These are phyloP conservation scores for Umimayanthus kanabou DNA, from an alignment of 92 coral and sea anemone genomes.

Conservation along the genomic window DNA sequence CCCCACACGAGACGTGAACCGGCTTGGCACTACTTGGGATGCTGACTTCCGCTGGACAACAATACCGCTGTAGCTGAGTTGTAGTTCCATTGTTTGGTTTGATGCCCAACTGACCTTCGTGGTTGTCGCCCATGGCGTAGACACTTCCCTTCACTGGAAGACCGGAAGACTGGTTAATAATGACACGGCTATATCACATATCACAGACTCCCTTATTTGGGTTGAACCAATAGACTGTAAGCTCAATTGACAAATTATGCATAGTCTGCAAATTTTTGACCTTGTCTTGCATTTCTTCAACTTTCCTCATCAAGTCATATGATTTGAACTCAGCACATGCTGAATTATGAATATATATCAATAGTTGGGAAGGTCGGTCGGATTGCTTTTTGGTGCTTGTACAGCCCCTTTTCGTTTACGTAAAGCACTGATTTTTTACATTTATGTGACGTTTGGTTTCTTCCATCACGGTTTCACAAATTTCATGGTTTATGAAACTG, in stretches of 20 bases:
- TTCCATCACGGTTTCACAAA: no score
- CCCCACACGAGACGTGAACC: slow-evolving; percentile 84
- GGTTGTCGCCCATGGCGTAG: slow-evolving; percentile 91
- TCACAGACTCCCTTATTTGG: not conserved
- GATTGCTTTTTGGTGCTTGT: no score
- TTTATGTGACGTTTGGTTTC: no score
- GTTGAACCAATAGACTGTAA: not conserved
- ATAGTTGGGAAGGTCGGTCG: no score
- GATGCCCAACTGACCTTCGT: slow-evolving; percentile 83
- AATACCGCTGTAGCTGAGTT: slow-evolving; percentile 60
- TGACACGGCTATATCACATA: not conserved
- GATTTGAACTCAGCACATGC: no score
- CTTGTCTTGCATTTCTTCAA: no score
- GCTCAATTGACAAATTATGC: not conserved
- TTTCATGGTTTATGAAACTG: no score
- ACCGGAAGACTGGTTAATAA: not conserved
- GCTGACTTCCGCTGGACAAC: slow-evolving; percentile 72
- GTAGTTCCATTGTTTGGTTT: slow-evolving; percentile 64
- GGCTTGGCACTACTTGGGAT: slow-evolving; percentile 70
- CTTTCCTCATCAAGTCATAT: no score
- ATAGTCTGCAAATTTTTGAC: not conserved
- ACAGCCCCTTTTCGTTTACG: no score
- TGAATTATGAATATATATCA: no score
- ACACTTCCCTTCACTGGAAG: slow-evolving; percentile 73
- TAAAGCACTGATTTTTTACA: no score